Evolutionary conservation across 2,888 invertebrate species (phyloP), one percentile per base, ranked within the genome.

Genomic region (Ophion ventricosus): DNA sequence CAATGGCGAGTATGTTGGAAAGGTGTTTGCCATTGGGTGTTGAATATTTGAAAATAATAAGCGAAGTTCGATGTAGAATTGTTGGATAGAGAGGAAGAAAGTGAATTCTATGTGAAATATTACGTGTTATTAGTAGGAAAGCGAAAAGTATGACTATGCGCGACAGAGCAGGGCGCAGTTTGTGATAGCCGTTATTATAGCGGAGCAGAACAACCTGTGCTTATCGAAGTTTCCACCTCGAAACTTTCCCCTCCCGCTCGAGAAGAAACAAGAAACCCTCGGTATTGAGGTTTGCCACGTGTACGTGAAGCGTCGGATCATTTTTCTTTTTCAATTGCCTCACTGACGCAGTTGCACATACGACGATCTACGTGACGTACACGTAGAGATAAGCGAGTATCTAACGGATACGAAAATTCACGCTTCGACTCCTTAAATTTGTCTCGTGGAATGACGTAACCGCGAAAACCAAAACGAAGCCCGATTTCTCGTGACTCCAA

Each of bases 141-240:
- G 26, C 67, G 49, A 67, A 25, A n/a, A 29, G 70, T 70, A 29
- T 61, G 40, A 43, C 35, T 40, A 57, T 69, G 57, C 67, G 77
- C 25, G 54, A 35, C 4, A 64, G 29, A 57, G 56, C 43, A 56
- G 25, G 61, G 11, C 78, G 74, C 75, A 61, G 59, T 81, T 59
- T 69, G 57, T 25, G 67, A 69, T 77, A 75, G 77, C 54, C 54
- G 20, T 56, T 57, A 61, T 57, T 64, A 70, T 43, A 74, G n/a
- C 57, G 70, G 54, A 57, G 74, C 54, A 23, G 66, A 54, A 49
- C 23, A 56, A 61, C 57, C 66, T 67, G 67, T 56, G 77, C 61
- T 80, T 78, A 84, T 84, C 81, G 81, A 63, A 29, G 49, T 59
- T 70, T 64, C 59, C 78, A 84, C 84, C 84, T 81, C 84, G 80